Evolutionary conservation across 2,113 vertebrate species (phyloP).

Genomic region (Prionailurus viverrinus): DNA sequence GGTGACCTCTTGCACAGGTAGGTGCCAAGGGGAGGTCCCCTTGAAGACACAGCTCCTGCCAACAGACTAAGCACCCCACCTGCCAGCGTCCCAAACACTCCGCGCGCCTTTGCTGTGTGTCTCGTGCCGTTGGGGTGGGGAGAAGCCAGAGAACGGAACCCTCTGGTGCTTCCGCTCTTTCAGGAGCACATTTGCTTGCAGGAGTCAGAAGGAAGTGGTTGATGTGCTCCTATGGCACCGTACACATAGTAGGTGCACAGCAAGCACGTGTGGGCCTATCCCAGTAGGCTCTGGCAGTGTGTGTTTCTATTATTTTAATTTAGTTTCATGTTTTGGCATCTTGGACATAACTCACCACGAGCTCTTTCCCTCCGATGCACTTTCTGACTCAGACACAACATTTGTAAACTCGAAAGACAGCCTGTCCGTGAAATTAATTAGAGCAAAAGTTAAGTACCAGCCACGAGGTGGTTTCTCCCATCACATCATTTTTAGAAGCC

Average conservation of each 20-base stretch:
- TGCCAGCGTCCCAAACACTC: neutral
- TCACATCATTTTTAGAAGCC: slow-evolving; percentile 44
- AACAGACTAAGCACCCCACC: rapidly evolving
- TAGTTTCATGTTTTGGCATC: neutral
- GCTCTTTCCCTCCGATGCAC: neutral
- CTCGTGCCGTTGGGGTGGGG: rapidly evolving
- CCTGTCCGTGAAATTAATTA: slow-evolving; percentile 53
- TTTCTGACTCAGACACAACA: slow-evolving; percentile 45
- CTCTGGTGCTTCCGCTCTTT: neutral
- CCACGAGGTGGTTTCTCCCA: neutral
- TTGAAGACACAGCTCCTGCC: neutral
- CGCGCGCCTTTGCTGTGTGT: rapidly evolving
- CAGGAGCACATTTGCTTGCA: neutral
- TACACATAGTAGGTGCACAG: neutral
- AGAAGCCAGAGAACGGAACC: neutral
- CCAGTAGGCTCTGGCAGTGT: neutral
- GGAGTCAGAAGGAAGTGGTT: neutral
- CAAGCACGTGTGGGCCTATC: no score
- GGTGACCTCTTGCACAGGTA: slow-evolving; percentile 90
- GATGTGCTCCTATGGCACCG: rapidly evolving
- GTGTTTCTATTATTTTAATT: neutral
- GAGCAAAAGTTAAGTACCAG: slow-evolving; percentile 6
- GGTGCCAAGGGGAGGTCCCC: neutral
- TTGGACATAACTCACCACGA: neutral
- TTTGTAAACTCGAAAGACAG: slow-evolving; percentile 60